These are phyloP conservation scores for Loripinus fragilis DNA, from an alignment of 2,888 invertebrate species.

Conservation along the genomic window DNA sequence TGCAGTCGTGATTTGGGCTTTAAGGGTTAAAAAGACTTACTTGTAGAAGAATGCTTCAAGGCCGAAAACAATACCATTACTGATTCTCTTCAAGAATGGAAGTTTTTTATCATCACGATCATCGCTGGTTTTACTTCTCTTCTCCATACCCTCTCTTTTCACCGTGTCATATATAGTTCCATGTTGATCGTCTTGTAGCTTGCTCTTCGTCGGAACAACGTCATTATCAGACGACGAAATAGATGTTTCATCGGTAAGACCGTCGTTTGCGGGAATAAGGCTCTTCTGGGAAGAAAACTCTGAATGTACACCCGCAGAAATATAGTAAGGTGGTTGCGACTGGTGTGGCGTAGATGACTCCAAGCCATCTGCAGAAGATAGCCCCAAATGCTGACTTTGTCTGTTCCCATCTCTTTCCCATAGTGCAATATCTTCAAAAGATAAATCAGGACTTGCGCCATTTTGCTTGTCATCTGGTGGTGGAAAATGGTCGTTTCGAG, in stretches of 20 bases:
- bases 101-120: neutral
- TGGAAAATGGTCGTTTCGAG: neutral
- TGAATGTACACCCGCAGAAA: neutral
- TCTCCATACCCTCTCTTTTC: neutral
- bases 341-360: neutral
- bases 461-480: neutral
- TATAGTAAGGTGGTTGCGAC: neutral
- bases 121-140: neutral
- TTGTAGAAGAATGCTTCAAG: conserved; percentile 2
- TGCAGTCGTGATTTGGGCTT: too few relatives aligned
- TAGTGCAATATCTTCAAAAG: neutral
- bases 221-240: neutral
- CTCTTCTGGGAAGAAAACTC: neutral
- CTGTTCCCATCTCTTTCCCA: neutral
- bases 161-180: neutral
- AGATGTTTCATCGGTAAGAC: neutral
- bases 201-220: neutral
- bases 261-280: neutral
- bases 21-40: too few relatives aligned
- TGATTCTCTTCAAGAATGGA: neutral
- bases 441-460: neutral
- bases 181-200: neutral
- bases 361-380: too few relatives aligned
- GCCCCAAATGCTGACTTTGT: too few relatives aligned
- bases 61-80: neutral